phyloP scores from a whole-genome alignment of 2,797 vertebrate genomes.

The Alcedo atthis region DNA sequence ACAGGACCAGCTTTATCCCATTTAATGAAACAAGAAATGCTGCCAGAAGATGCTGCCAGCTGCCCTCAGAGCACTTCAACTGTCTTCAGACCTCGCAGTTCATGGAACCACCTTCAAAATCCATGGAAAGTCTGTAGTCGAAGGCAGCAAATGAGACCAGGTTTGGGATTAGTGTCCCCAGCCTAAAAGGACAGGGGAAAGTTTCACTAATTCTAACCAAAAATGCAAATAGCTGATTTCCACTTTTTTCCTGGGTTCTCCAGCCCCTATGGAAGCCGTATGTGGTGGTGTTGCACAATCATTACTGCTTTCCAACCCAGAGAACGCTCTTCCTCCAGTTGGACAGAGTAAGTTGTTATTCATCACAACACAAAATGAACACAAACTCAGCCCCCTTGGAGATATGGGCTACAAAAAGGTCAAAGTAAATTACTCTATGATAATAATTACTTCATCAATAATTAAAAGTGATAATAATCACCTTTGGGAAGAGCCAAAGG shows the following conservation, averaged over 20 bases:
- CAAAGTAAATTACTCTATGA: constrained; percentile 7
- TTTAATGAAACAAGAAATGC: neutral
- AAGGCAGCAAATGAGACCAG: neutral
- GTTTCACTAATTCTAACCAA: neutral
- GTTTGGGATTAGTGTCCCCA: neutral
- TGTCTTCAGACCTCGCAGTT: neutral
- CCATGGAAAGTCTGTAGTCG: neutral
- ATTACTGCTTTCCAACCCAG: neutral
- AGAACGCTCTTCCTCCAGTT: neutral
- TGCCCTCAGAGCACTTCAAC: neutral
- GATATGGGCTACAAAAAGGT: neutral
- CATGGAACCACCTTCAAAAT: neutral
- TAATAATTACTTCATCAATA: constrained; percentile 49
- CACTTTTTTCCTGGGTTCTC: neutral
- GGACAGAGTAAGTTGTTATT: neutral
- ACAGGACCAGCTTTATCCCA: neutral
- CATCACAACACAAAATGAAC: neutral
- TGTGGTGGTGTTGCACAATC: neutral
- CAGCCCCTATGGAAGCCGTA: neutral
- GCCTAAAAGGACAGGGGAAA: neutral
- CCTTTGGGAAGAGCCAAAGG: neutral
- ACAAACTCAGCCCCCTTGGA: neutral
- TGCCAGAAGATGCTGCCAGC: neutral
- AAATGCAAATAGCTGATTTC: neutral
- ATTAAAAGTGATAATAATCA: constrained; percentile 37